A percentile compares a stretch with the other conserved stretches of the same genome.
These are phyloP conservation scores for Laspeyria flexula DNA, from an alignment of 2,888 invertebrate species.

Conservation along the genomic window DNA sequence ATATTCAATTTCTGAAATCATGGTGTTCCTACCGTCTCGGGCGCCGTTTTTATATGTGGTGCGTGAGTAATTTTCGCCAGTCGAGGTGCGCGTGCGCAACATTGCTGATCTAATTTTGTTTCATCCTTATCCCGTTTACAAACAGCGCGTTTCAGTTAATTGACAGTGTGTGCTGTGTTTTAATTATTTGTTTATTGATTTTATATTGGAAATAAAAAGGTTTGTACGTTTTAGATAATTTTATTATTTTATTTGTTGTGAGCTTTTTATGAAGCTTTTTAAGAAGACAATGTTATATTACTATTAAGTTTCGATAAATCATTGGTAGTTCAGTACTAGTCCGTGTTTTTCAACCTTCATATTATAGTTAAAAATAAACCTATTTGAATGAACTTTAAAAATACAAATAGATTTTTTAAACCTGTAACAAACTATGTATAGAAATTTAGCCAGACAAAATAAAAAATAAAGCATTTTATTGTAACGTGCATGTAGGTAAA, in stretches of 20 bases:
- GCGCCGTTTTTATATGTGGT: constrained; percentile 49
- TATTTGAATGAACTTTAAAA: too few relatives aligned
- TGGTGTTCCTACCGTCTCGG: constrained; percentile 41
- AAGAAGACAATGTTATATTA: too few relatives aligned
- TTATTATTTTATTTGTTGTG: not conserved
- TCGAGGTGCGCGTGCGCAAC: constrained; percentile 51
- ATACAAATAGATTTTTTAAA: too few relatives aligned
- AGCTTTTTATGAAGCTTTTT: too few relatives aligned
- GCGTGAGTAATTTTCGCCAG: constrained; percentile 48
- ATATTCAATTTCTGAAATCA: constrained; percentile 23
- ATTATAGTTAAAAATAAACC: too few relatives aligned
- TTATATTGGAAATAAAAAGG: constrained; percentile 5
- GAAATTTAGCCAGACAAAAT: too few relatives aligned
- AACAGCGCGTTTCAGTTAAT: constrained; percentile 10
- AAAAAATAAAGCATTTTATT: too few relatives aligned
- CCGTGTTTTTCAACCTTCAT: too few relatives aligned
- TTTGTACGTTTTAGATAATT: not conserved
- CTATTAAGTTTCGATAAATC: too few relatives aligned
- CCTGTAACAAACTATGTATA: too few relatives aligned
- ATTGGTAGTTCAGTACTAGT: too few relatives aligned
- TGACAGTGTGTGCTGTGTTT: constrained; percentile 28
- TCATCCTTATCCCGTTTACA: constrained; percentile 17
- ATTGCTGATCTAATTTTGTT: constrained; percentile 29
- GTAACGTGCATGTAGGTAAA: too few relatives aligned
- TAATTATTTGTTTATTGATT: constrained; percentile 27